Conservation (phyloP, 2,797 vertebrate species). For the Emys orbicularis region DNA sequence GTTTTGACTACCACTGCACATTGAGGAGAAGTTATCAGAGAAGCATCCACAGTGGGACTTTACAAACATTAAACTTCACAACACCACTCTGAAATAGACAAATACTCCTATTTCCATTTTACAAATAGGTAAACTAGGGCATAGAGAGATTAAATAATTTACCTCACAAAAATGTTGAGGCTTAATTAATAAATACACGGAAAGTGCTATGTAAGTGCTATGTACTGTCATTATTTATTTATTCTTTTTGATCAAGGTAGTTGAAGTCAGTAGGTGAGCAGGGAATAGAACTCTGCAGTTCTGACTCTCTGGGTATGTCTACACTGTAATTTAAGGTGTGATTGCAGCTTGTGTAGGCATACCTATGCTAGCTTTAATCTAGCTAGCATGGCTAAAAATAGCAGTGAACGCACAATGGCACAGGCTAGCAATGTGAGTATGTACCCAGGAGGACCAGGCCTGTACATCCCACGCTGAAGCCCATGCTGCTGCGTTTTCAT, state of each 20-base stretch:
- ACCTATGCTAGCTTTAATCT: too few relatives aligned
- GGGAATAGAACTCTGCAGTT: background rate
- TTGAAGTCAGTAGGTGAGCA: background rate
- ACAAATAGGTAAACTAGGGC: background rate
- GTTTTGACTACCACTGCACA: too few relatives aligned
- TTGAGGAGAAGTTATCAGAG: too few relatives aligned
- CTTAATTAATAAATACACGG: background rate
- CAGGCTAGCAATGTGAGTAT: too few relatives aligned
- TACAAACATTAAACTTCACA: background rate
- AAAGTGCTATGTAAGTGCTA: background rate
- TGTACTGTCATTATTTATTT: background rate
- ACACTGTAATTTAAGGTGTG: too few relatives aligned
- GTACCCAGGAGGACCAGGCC: too few relatives aligned
- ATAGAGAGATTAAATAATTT: background rate
- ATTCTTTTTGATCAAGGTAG: background rate
- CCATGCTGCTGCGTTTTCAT: too few relatives aligned
- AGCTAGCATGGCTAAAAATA: too few relatives aligned
- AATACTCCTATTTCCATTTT: background rate
- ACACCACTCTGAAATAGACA: background rate
- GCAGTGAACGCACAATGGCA: too few relatives aligned
- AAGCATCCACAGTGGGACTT: background rate
- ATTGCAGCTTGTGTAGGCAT: too few relatives aligned
- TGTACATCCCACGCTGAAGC: too few relatives aligned
- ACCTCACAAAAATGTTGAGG: rapidly evolving
- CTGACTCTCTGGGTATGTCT: background rate